Base-by-base conservation (phyloP, 2,797 vertebrate species). In the Tapirus indicus region DNA sequence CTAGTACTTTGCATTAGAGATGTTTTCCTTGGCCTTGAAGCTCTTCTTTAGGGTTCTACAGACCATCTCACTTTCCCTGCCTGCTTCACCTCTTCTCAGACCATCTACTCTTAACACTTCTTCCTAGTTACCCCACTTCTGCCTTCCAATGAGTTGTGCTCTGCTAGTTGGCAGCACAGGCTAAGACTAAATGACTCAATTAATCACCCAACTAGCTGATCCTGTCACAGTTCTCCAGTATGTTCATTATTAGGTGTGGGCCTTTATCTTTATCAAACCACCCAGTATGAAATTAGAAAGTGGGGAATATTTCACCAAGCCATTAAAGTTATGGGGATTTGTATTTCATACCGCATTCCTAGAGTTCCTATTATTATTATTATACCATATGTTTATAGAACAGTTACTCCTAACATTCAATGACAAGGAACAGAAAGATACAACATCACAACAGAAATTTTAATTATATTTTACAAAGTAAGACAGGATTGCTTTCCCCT, bases 391-490 rank as follows among this genome's bases (percentile, higher is more conserved):
- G 56, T 74, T 82, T 88, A 74, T 0, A 94, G 25, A 93, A 88
- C 35, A 88, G 32, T 78, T 88, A 91, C 25, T 89, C 13, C 83
- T 92, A 95, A 89, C 58, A 35, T 90, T 91, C 47, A 87, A 75
- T 71, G 32, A 82, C 21, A 91, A 83, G 27, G 2, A 58, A 80
- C 32, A 79, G 35, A 92, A 54, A 75, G 32, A 66, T n/a, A 92
- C 95, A 96, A 88, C 10, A 82, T 58, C 49, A 64, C 13, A 94
- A 90, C 1, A 82, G 27, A 71, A 64, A 79, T 32, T 77, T 85
- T 35, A 88, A 72, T 75, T 66, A 11, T 52, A 69, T 80, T 95
- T 97, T 88, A 69, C 71, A 80, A 92, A 93, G 32, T 58, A 84
- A 86, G 72, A 29, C 6, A 72, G 12, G 49, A 96, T 18, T 52